These are phyloP conservation scores for Thymelicus lineola DNA, from an alignment of 2,888 invertebrate genomes.

Conservation along the genomic window DNA sequence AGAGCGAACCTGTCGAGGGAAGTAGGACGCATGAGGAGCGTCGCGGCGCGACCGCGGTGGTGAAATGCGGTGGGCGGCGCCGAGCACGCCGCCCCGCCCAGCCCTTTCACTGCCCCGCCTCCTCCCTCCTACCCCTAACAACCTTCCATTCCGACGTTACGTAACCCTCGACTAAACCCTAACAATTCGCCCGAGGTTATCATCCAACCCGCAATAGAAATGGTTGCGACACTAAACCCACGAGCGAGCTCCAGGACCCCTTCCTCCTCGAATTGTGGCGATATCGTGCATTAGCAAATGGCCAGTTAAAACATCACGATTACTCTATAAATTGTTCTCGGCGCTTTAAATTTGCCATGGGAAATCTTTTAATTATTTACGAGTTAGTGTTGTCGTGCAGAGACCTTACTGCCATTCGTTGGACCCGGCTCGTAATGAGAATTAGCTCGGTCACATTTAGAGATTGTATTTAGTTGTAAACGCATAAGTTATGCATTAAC, in stretches of 20 bases:
- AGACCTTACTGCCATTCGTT: slow-evolving; percentile 41
- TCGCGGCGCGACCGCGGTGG: slow-evolving; percentile 63
- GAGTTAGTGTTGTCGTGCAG: slow-evolving; percentile 47
- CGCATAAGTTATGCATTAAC: slow-evolving; percentile 21
- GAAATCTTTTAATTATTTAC: slow-evolving; percentile 59
- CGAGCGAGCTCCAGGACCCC: slow-evolving; percentile 55
- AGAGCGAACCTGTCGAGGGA: slow-evolving; percentile 76
- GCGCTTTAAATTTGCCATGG: slow-evolving; percentile 53
- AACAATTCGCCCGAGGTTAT: slow-evolving; percentile 69
- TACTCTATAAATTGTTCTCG: slow-evolving; percentile 61
- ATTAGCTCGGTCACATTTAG: slow-evolving; percentile 31
- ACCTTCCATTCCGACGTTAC: slow-evolving; percentile 66
- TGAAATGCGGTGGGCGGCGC: slow-evolving; percentile 81
- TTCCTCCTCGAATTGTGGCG: slow-evolving; percentile 47
- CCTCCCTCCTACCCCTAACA: slow-evolving; percentile 65
- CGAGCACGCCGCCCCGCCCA: slow-evolving; percentile 80
- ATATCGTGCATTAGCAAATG: slow-evolving; percentile 65
- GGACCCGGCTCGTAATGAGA: slow-evolving; percentile 33
- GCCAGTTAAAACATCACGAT: slow-evolving; percentile 61
- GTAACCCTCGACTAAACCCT: slow-evolving; percentile 61
- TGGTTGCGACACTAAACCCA: slow-evolving; percentile 58
- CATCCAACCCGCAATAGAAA: slow-evolving; percentile 66
- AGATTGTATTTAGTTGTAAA: slow-evolving; percentile 26
- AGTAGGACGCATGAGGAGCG: slow-evolving; percentile 75
- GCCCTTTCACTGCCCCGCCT: slow-evolving; percentile 82